Conservation (phyloP, 2,888 invertebrate species). For the Heliconius erato region DNA sequence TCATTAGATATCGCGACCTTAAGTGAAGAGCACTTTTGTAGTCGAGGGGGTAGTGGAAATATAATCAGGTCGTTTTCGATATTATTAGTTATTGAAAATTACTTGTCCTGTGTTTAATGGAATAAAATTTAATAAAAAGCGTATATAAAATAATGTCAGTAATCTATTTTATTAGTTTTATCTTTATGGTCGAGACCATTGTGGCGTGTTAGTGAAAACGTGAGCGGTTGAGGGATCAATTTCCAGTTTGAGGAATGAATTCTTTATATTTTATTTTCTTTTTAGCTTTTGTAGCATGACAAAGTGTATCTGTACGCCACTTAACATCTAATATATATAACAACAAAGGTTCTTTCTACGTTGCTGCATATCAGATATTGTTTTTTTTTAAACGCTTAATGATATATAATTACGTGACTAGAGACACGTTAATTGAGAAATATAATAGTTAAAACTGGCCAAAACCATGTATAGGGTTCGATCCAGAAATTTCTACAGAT, state of each 20-base stretch:
- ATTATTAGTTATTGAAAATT: background rate
- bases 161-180: background rate
- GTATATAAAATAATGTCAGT: background rate
- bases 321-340: background rate
- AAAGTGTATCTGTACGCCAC: no score
- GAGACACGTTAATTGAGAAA: no score
- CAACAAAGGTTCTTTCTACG: background rate
- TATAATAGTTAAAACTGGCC: background rate
- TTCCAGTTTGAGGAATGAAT: background rate
- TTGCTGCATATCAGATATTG: background rate
- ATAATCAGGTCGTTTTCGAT: background rate
- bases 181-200: no score
- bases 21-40: constrained; percentile 25
- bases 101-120: background rate
- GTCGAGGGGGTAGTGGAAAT: constrained; percentile 7
- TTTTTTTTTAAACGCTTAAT: no score
- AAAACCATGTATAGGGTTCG: background rate
- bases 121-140: background rate
- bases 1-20: constrained; percentile 65
- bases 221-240: background rate
- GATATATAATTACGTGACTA: no score
- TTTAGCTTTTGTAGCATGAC: background rate
- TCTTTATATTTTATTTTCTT: background rate
- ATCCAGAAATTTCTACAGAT: background rate
- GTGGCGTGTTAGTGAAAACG: background rate